Base-by-base conservation (phyloP, 2,797 vertebrate species). In the Esox lucius region DNA sequence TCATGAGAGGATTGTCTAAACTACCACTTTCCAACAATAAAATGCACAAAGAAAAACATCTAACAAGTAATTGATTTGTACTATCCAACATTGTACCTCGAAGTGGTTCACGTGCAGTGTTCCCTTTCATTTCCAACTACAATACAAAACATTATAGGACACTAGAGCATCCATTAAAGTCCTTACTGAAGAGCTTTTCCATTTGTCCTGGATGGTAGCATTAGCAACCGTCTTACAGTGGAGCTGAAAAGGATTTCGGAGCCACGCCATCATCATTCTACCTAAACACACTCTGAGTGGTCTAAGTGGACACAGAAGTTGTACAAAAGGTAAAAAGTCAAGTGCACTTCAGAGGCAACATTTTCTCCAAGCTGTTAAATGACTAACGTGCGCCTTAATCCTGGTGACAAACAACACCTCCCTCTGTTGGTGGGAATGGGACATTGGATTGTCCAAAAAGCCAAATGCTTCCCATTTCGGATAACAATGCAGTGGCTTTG, bases 351-450 rank as follows among this genome's bases (percentile, higher is more conserved):
- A 31, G 62, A 19, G 62, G 28, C 62, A 2, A 16, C 6, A 65
- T 31, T 16, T 31, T 16, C 62, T 53, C 28, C 16, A 19, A 6
- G 62, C 28, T 65, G 26, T 65, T 28, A 16, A 16, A 33, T 65
- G 26, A 16, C 62, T 16, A 65, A 33, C 24, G 15, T 31, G 26
- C 3, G 4, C 28, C 62, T 31, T 31, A 65, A 31, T 33, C 5
- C 28, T 9, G 6, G 16, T 17, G 28, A 33, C 51, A 72, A 61
- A 31, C 22, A 72, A 59, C 49, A 35, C 51, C 70, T 22, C 70
- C 53, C 53, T 61, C 70, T 61, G 24, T 17, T 61, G 70, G 70
- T 72, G 22, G 33, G 31, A 61, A 19, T 33, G 59, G 19, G 15
- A 72, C 15, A 15, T 17, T 42, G n/a, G 9, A 68, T 68, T 13